Conservation (phyloP, 2,113 vertebrate species). For the Gadus macrocephalus region DNA sequence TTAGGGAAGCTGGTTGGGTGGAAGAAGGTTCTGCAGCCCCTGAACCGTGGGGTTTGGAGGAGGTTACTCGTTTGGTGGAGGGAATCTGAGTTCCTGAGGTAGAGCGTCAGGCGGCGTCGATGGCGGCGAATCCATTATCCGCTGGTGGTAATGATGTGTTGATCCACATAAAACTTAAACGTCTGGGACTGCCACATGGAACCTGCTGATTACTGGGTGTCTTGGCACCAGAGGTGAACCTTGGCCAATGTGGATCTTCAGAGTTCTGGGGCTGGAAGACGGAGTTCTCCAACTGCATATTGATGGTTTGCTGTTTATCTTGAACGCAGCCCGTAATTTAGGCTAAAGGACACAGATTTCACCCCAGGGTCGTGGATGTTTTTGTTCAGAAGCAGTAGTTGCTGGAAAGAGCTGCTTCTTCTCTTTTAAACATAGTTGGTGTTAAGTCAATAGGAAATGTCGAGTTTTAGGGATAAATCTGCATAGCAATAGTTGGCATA, state of each 20-base stretch:
- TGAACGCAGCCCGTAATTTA: slow-evolving; percentile 41
- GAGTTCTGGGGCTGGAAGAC: not conserved
- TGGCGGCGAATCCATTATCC: slow-evolving; percentile 2
- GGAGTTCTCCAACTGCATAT: slow-evolving; percentile 11
- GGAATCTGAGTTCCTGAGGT: not conserved
- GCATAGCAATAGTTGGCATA: too few species aligned
- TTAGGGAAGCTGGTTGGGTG: not conserved
- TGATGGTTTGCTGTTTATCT: slow-evolving; percentile 33
- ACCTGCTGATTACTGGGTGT: not conserved
- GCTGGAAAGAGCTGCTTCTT: slow-evolving; percentile 32
- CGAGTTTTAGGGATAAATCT: too few species aligned
- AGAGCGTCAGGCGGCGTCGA: not conserved
- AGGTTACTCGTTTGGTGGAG: not conserved
- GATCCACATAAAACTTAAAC: not conserved
- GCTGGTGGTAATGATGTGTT: not conserved
- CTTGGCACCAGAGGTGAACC: slow-evolving; percentile 4
- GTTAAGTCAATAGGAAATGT: too few species aligned
- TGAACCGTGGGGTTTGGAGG: too few species aligned
- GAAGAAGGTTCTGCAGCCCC: not conserved
- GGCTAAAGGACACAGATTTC: slow-evolving; percentile 29
- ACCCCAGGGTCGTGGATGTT: slow-evolving; percentile 33
- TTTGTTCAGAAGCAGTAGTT: slow-evolving; percentile 56
- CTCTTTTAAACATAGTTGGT: slow-evolving; percentile 15
- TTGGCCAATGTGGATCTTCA: not conserved
- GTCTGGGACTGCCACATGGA: not conserved